phyloP scores from a whole-genome alignment of 2,797 vertebrate genomes.

The Enteromius radiatus region DNA sequence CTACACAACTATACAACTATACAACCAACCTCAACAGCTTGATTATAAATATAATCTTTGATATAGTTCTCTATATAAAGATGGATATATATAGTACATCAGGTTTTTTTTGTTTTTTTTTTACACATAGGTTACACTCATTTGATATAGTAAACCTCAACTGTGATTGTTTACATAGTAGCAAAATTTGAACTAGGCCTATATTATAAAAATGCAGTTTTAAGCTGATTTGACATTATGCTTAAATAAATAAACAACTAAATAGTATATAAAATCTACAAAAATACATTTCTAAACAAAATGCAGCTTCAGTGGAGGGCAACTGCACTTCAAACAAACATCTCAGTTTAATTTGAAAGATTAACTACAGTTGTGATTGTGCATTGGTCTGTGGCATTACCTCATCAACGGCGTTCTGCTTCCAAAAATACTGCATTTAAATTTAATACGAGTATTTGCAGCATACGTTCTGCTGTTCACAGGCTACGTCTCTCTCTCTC shows the following conservation, averaged over 20 bases:
- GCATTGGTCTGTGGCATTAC: conserved; percentile 21
- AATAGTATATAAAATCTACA: neutral
- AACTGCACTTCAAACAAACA: neutral
- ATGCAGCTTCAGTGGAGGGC: neutral
- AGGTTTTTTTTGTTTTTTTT: neutral
- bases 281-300: neutral
- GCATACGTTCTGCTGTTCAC: conserved; percentile 23
- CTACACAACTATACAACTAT: neutral
- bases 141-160: neutral
- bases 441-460: conserved; percentile 18
- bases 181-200: neutral
- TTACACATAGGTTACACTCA: neutral
- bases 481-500: neutral
- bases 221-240: no score
- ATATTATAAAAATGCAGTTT: neutral
- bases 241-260: no score
- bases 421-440: conserved; percentile 32
- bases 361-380: conserved; percentile 22
- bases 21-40: neutral
- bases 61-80: neutral
- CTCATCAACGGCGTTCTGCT: neutral
- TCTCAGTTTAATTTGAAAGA: conserved; percentile 16
- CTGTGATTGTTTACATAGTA: neutral
- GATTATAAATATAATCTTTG: neutral
- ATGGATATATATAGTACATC: neutral